Conservation (phyloP, 2,113 vertebrate genomes). For the Zapornia atra region DNA sequence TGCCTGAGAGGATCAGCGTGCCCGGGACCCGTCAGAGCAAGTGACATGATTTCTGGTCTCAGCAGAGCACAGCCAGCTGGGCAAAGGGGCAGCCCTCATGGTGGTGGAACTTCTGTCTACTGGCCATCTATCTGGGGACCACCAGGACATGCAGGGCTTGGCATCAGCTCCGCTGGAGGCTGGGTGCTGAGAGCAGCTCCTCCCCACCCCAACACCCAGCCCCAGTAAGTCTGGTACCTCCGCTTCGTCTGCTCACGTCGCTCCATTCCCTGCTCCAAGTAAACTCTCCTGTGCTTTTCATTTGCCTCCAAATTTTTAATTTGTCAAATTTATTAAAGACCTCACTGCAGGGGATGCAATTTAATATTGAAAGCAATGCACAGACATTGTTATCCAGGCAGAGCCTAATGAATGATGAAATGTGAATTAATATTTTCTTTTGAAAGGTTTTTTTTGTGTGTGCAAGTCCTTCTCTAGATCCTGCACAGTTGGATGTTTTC, state of each 20-base stretch:
- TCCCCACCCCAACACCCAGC: neutral
- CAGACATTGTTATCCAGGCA: neutral
- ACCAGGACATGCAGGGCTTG: neutral
- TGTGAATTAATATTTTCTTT: neutral
- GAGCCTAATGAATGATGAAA: neutral
- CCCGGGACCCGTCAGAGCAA: rapidly evolving
- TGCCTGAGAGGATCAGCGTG: rapidly evolving
- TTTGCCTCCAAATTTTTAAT: neutral
- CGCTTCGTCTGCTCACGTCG: rapidly evolving
- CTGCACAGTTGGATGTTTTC: neutral
- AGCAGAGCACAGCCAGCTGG: rapidly evolving
- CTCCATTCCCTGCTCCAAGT: neutral
- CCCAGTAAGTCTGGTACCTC: neutral
- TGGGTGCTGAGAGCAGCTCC: neutral
- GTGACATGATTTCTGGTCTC: neutral
- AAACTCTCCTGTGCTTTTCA: neutral
- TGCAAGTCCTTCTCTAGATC: neutral
- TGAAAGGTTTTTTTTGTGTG: neutral
- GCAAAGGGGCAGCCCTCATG: neutral
- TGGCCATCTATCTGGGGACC: rapidly evolving
- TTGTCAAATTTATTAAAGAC: neutral
- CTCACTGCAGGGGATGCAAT: neutral
- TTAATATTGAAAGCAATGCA: neutral
- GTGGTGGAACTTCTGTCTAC: neutral
- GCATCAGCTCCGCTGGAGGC: neutral